Conservation (phyloP, 1,140 invertebrate species). For the Grapholita molesta region DNA sequence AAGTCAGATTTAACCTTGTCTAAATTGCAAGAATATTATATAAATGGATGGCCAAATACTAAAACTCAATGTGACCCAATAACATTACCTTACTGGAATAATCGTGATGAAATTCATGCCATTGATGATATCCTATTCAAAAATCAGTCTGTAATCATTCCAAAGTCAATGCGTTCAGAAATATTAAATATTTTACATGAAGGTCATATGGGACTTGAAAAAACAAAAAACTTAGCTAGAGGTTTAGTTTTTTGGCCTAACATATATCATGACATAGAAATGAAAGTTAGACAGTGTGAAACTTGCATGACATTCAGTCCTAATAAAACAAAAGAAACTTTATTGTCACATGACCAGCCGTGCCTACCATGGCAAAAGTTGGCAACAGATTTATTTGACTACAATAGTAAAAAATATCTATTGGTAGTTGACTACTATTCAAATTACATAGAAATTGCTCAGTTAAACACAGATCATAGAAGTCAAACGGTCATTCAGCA, state of each 20-base stretch:
- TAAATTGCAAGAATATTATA: constrained; percentile 35
- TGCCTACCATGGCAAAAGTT: constrained; percentile 45
- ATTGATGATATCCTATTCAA: constrained; percentile 53
- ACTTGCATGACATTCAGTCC: constrained; percentile 35
- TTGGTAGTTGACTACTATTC: constrained; percentile 37
- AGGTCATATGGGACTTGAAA: constrained; percentile 68
- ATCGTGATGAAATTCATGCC: constrained; percentile 45
- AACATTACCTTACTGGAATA: constrained; percentile 42
- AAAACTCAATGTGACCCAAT: constrained; percentile 34
- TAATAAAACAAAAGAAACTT: constrained; percentile 50
- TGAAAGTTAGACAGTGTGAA: constrained; percentile 56
- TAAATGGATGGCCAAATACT: constrained; percentile 57
- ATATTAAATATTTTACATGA: constrained; percentile 62
- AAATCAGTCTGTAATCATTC: constrained; percentile 54
- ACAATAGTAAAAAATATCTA: constrained; percentile 47
- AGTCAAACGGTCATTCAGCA: constrained; percentile 30
- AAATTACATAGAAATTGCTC: constrained; percentile 33
- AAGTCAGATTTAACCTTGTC: constrained; percentile 35
- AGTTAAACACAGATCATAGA: constrained; percentile 25
- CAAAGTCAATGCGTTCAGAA: constrained; percentile 36
- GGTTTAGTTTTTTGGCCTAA: constrained; percentile 66
- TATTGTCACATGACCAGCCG: constrained; percentile 42
- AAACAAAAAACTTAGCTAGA: constrained; percentile 50
- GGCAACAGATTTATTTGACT: constrained; percentile 36
- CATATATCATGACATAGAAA: constrained; percentile 66